Evolutionary conservation across 64 coral and sea anemone genomes (phyloP).

Genomic region (Montipora cactus): DNA sequence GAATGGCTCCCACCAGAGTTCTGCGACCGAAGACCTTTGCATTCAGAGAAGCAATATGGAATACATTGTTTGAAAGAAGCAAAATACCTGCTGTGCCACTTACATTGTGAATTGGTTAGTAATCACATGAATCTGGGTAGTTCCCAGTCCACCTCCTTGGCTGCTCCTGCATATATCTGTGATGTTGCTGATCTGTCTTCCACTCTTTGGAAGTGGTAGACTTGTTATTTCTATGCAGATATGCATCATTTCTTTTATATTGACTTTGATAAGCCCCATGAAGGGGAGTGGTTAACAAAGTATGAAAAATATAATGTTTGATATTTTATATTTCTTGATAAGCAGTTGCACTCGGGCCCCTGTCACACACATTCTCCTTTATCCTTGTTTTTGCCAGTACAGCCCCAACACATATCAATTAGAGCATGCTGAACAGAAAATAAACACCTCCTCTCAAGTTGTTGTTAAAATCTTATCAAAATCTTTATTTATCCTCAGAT

Average conservation of each 20-base stretch:
- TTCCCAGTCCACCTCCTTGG: background rate
- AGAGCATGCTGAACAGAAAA: background rate
- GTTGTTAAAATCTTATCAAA: background rate
- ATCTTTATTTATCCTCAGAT: background rate
- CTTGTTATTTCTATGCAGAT: background rate
- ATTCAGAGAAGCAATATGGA: conserved; percentile 21
- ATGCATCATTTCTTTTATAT: background rate
- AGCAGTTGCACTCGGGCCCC: background rate
- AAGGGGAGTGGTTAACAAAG: background rate
- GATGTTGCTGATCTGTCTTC: background rate
- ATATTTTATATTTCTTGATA: background rate
- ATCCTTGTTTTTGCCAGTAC: background rate
- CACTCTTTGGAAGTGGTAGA: background rate
- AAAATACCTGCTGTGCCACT: background rate
- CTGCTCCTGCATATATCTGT: background rate
- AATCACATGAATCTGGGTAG: background rate
- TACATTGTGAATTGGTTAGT: background rate
- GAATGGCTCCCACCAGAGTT: conserved; percentile 31
- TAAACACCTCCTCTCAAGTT: background rate
- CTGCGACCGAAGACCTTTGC: background rate
- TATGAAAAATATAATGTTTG: background rate
- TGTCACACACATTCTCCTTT: background rate
- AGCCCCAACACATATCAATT: background rate
- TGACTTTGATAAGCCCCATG: background rate
- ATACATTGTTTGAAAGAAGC: background rate